Base-by-base conservation (phyloP, 37 sponge, comb jelly and placozoan genomes). In the Agelas oroides region DNA sequence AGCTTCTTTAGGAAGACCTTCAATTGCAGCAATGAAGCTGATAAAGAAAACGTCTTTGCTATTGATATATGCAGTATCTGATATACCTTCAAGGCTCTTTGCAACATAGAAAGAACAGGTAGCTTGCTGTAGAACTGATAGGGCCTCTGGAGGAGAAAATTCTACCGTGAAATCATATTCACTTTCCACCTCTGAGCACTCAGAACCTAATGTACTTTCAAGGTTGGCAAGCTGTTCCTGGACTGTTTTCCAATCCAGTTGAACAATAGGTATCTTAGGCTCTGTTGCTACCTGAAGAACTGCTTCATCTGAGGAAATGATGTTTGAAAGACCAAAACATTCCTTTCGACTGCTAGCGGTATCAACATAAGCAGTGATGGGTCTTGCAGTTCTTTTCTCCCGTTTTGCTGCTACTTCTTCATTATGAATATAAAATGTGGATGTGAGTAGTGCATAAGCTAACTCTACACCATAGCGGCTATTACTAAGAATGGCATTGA, bases 401-500 rank as follows among this genome's bases (percentile, higher is more conserved):
- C 16, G 24, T 36, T 54, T 77, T 59, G 54, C 79, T 19, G 20
- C 1, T 13, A 60, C 17, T 3, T 71, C 41, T 25, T 66, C 78
- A 78, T 86, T 86, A 55, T 86, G 87, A 2, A 24, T 30, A 32
- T 34, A 86, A n/a, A 86, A 70, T 53, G 38, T 53, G 1, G 1
- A 32, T 35, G 78, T 69, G 1, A 85, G n/a, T 18, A 85, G 41
- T 28, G 86, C 77, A 85, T 85, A 77, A 46, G 78, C 86, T 27
- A 85, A 31, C 40, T 78, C 73, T 5, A 86, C 73, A 41, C 87
- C 79, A 77, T 78, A 70, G 31, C 71, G 77, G 71, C 53, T 61
- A 12, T 20, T 57, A 2, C 30, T 18, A 15, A 76, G 20, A 59
- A 66, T 12, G 20, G 72, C 24, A 36, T 86, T 86, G 5, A 86